Evolutionary conservation across 2,888 invertebrate genomes (phyloP), one percentile per base, ranked within the genome.

Genomic region (Drosophila cyrtoloma): DNA sequence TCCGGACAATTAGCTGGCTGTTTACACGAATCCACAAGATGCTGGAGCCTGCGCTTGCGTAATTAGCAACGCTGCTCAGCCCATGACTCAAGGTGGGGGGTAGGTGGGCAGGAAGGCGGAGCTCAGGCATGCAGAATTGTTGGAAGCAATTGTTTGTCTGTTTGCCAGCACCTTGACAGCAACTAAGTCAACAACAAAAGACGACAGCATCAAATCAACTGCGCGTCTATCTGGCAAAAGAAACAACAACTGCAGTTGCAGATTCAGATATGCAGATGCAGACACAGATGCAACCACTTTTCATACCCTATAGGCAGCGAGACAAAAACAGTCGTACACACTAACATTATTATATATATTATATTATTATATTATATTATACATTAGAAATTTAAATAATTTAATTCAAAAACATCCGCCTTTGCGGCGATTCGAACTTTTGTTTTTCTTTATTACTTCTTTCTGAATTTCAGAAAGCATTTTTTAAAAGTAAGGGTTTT

Each of bases 1-100:
- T 42, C 57, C 84, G 79, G 81, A 83, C 89, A 86, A 90, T 86
- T 86, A 86, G 90, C 70, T 68, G 61, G 56, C 86, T 86, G 81
- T 83, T 90, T 88, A 78, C 84, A 88, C 69, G 73, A 58, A 80
- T 69, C 68, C 70, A 62, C 68, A 68, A 71, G 86, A 69, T 75
- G 83, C 75, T 74, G 84, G 44, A 75, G 79, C 74, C 68, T 80
- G 79, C 67, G 75, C 71, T 77, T 82, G 80, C 82, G 80, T 80
- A 90, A 87, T 87, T 87, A 87, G 89, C 87, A 80, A 65, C 42
- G 73, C 75, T 47, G 68, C 68, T 77, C 61, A 61, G 60, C 55
- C 59, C 44, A 67, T 65, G 52, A 59, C 33, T 22, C 35, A 19
- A 4, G 26, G 19, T 16, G 14, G 47, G 12, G 19, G n/a, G 35